Evolutionary conservation across 2,888 invertebrate genomes (phyloP).

Genomic region (Caenorhabditis sp.): DNA sequence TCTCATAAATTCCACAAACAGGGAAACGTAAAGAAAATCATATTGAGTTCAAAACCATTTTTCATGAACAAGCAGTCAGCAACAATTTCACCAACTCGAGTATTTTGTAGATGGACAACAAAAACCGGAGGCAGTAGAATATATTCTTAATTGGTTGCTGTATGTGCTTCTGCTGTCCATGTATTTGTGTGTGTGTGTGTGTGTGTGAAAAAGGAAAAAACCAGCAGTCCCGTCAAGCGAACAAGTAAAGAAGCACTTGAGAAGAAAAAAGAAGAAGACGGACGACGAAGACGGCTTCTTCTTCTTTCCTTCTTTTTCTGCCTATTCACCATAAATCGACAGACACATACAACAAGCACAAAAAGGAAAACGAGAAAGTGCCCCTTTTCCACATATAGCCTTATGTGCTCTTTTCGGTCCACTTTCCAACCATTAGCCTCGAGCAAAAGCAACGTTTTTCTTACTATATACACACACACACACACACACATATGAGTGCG

Average conservation of each 20-base stretch:
- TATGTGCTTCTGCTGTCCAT: background rate
- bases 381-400: background rate
- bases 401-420: slow-evolving; percentile 1
- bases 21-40: no score
- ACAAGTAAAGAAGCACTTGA: background rate
- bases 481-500: background rate
- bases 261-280: background rate
- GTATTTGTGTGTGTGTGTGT: background rate
- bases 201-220: background rate
- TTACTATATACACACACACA: background rate
- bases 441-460: background rate
- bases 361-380: background rate
- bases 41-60: no score
- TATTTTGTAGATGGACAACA: no score
- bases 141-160: background rate
- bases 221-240: background rate
- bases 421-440: slow-evolving; percentile 1
- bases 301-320: background rate
- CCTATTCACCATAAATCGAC: slow-evolving; percentile 1
- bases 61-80: no score
- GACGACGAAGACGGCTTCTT: background rate
- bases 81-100: no score
- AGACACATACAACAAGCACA: background rate
- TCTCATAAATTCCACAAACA: no score
- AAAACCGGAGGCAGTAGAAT: background rate